These are phyloP conservation scores for Nannoperca australis DNA, from an alignment of 2,797 vertebrate species.

Conservation along the genomic window DNA sequence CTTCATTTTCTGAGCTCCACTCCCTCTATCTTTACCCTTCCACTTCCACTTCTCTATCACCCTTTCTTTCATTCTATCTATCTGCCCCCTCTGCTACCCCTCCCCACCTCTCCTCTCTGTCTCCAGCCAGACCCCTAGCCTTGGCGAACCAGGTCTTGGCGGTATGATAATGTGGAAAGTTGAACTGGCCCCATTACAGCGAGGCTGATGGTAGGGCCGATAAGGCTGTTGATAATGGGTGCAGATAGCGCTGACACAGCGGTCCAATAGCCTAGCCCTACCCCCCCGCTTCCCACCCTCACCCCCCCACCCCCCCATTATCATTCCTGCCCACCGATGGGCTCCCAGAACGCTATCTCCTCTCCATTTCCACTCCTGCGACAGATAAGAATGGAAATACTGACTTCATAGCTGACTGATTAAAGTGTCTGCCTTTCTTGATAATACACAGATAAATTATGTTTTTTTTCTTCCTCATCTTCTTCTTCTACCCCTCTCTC, in stretches of 20 bases:
- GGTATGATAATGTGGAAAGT: conserved; percentile 99
- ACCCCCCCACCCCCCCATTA: conserved; percentile 92
- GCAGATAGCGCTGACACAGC: conserved; percentile 93
- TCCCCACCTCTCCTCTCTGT: conserved; percentile 65
- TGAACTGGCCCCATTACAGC: conserved; percentile 99
- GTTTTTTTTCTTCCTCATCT: conserved; percentile 86
- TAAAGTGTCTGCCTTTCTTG: conserved; percentile 99
- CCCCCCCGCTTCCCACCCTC: conserved; percentile 79
- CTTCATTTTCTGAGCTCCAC: conserved; percentile 40
- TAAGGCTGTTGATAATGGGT: conserved; percentile 96
- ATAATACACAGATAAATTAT: conserved; percentile 99
- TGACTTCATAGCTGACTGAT: conserved; percentile 99
- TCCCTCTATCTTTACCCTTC: conserved; percentile 43
- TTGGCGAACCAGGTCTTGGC: conserved; percentile 93
- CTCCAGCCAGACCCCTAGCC: conserved; percentile 90
- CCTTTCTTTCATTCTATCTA: conserved; percentile 72
- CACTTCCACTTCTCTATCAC: conserved; percentile 64
- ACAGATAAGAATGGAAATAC: conserved; percentile 99
- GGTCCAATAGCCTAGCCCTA: conserved; percentile 93
- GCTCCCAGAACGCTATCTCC: conserved; percentile 96
- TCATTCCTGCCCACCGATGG: conserved; percentile 99
- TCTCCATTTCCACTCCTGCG: conserved; percentile 99
- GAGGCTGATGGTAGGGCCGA: conserved; percentile 94
- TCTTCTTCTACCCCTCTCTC: conserved; percentile 45
- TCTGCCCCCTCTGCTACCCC: conserved; percentile 31